A percentile compares a stretch with the other conserved stretches of the same genome.
These are phyloP conservation scores for Tachina grossa DNA, from an alignment of 2,888 invertebrate genomes.

Conservation along the genomic window DNA sequence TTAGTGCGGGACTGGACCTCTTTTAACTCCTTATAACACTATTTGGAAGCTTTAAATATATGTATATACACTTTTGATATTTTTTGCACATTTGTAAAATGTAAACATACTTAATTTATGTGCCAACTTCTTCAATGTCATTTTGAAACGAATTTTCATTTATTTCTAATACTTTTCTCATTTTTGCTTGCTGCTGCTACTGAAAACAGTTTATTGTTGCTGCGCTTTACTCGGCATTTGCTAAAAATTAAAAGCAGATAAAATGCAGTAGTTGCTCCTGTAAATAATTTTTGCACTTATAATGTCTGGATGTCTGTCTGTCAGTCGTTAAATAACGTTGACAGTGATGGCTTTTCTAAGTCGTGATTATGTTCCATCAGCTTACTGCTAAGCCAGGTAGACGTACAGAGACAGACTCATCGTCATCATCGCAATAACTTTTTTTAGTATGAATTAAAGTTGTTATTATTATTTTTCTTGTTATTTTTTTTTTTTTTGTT, in stretches of 20 bases:
- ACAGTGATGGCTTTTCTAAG: conserved; percentile 62
- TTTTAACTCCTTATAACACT: too few species aligned
- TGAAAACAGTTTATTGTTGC: conserved; percentile 37
- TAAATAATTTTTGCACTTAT: conserved; percentile 46
- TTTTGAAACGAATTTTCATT: conserved; percentile 1
- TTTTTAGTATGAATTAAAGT: not conserved
- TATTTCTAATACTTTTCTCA: not conserved
- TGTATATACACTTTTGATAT: too few species aligned
- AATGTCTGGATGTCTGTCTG: conserved; percentile 40
- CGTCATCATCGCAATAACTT: conserved; percentile 8
- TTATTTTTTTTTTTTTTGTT: conserved; percentile 7
- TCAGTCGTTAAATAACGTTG: conserved; percentile 55
- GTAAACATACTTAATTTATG: not conserved
- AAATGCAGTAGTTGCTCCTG: conserved; percentile 58
- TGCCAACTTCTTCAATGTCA: not conserved
- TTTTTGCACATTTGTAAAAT: too few species aligned
- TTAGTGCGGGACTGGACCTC: too few species aligned
- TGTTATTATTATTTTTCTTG: conserved; percentile 6
- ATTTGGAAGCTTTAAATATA: too few species aligned
- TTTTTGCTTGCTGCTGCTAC: not conserved
- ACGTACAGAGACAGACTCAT: not conserved
- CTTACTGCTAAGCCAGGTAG: conserved; percentile 35
- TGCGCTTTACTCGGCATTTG: conserved; percentile 34
- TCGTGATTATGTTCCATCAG: conserved; percentile 45
- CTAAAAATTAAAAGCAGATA: conserved; percentile 30